phyloP scores from a whole-genome alignment of 2,888 invertebrate genomes.

The Blastobasis lacticolella region DNA sequence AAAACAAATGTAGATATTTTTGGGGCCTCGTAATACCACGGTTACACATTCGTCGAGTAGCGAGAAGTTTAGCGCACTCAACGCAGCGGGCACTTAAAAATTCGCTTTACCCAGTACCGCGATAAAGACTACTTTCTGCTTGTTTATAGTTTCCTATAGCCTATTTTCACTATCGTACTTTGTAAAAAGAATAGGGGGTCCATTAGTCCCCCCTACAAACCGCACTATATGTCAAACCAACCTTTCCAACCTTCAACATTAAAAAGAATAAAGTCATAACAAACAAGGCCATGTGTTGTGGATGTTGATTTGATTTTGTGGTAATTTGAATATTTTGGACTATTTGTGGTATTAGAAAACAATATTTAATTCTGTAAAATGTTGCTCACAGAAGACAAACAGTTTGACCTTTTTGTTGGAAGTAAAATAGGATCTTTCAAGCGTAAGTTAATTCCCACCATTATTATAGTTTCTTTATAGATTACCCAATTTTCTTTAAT shows the following conservation, averaged over 20 bases:
- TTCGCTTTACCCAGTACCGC: too few species aligned
- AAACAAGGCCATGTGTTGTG: conserved; percentile 7
- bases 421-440: conserved; percentile 73
- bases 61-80: too few species aligned
- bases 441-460: conserved; percentile 47
- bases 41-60: too few species aligned
- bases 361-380: conserved; percentile 18
- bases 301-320: not conserved
- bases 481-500: not conserved
- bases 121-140: too few species aligned
- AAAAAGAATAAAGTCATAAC: not conserved
- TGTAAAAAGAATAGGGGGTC: not conserved
- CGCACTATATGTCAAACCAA: not conserved
- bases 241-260: not conserved
- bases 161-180: too few species aligned
- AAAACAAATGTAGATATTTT: too few species aligned
- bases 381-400: conserved; percentile 41
- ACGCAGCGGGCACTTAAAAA: too few species aligned
- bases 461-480: not conserved
- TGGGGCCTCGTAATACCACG: too few species aligned
- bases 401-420: conserved; percentile 69
- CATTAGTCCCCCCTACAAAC: not conserved
- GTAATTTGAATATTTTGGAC: not conserved
- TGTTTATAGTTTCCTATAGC: too few species aligned
- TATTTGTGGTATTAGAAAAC: not conserved